Conservation (phyloP, 2,797 vertebrate species). For the Pterois miles region DNA sequence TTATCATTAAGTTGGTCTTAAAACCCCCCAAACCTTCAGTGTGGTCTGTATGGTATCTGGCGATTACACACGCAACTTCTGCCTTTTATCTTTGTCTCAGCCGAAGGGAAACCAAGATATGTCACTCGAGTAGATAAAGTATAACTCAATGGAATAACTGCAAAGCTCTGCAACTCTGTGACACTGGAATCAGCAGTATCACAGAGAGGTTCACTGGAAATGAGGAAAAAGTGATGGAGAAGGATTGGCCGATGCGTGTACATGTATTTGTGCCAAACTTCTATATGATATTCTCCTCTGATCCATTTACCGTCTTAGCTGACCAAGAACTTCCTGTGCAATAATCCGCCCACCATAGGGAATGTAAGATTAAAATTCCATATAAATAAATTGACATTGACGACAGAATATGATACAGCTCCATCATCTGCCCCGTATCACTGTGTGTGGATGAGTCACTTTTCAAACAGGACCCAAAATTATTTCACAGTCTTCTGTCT, state of each 20-base stretch:
- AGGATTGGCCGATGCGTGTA: conserved; percentile 25
- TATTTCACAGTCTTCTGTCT: background rate
- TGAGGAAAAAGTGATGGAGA: conserved; percentile 43
- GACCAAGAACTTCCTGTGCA: conserved; percentile 73
- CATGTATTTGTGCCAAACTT: conserved; percentile 51
- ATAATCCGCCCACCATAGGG: conserved; percentile 57
- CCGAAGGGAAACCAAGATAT: conserved; percentile 40
- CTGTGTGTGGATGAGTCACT: conserved; percentile 38
- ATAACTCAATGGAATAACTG: conserved; percentile 78
- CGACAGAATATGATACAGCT: conserved; percentile 47
- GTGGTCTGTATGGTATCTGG: conserved; percentile 38
- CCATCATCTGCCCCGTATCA: conserved; percentile 34
- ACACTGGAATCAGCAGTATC: conserved; percentile 74
- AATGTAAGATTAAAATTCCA: conserved; percentile 58
- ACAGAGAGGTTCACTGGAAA: conserved; percentile 40
- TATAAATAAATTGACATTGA: conserved; percentile 69
- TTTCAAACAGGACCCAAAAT: conserved; percentile 22
- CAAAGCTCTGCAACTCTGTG: conserved; percentile 73
- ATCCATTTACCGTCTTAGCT: conserved; percentile 76
- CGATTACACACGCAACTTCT: conserved; percentile 39
- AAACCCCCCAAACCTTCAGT: conserved; percentile 17
- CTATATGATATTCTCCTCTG: conserved; percentile 69
- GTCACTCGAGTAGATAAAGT: conserved; percentile 33
- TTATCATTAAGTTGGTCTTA: conserved; percentile 42
- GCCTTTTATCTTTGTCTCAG: conserved; percentile 52